These are phyloP conservation scores for Ceuthmochares aereus DNA, from an alignment of 2,113 vertebrate species.

Conservation along the genomic window DNA sequence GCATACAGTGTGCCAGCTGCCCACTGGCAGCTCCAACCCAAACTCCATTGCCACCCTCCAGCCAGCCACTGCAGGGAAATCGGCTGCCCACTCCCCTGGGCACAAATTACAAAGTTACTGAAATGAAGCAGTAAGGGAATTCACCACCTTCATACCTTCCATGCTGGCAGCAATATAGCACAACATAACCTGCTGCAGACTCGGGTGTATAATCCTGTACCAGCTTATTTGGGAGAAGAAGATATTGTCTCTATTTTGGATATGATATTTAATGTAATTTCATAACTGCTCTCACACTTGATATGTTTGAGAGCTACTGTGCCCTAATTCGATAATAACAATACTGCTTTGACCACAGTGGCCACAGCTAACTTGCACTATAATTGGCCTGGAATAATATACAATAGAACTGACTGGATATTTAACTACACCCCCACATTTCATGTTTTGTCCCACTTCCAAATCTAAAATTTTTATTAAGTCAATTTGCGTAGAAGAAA, in stretches of 20 bases:
- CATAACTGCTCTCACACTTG: neutral
- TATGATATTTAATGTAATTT: neutral
- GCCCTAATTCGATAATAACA: neutral
- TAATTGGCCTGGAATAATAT: neutral
- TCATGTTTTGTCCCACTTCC: neutral
- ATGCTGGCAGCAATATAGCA: accelerated
- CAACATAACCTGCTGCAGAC: neutral
- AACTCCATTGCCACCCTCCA: neutral
- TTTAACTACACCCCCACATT: neutral
- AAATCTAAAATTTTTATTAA: neutral
- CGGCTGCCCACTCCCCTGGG: neutral
- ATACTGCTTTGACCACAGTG: neutral
- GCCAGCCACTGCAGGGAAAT: neutral
- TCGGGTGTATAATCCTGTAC: neutral
- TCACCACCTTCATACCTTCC: neutral
- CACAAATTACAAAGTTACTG: neutral
- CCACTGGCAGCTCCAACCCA: neutral
- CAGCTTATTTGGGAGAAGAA: neutral
- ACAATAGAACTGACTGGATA: neutral
- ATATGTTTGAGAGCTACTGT: neutral
- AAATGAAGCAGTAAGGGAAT: neutral
- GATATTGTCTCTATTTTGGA: neutral
- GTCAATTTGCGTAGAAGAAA: neutral
- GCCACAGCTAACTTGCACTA: neutral
- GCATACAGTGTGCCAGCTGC: neutral